A percentile compares a stretch with the other conserved stretches of the same genome.
These are phyloP conservation scores for Philopedon plagiatum DNA, from an alignment of 2,888 invertebrate genomes.

Conservation along the genomic window DNA sequence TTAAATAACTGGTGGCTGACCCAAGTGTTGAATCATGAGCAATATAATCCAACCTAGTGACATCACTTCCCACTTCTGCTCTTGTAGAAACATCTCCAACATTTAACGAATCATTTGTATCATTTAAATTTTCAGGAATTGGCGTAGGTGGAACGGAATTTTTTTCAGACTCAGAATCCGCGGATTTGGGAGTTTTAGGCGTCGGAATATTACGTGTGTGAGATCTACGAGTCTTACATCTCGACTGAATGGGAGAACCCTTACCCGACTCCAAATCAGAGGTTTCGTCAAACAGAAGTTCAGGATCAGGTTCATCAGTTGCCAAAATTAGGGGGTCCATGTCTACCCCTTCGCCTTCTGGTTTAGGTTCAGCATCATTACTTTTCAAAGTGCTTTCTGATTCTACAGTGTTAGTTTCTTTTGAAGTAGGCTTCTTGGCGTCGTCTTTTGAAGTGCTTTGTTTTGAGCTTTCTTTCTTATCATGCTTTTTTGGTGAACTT, in stretches of 20 bases:
- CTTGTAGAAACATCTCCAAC: slow-evolving; percentile 59
- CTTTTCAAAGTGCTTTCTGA: slow-evolving; percentile 9
- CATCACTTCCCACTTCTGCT: slow-evolving; percentile 62
- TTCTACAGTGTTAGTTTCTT: slow-evolving; percentile 29
- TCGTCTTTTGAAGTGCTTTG: not conserved
- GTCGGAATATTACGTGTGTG: slow-evolving; percentile 65
- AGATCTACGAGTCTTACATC: slow-evolving; percentile 65
- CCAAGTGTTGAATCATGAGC: slow-evolving; percentile 40
- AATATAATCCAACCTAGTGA: slow-evolving; percentile 60
- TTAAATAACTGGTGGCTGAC: slow-evolving; percentile 55
- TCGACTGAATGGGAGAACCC: slow-evolving; percentile 60
- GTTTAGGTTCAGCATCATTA: slow-evolving; percentile 3
- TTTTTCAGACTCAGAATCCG: slow-evolving; percentile 53
- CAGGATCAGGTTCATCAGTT: slow-evolving; percentile 62
- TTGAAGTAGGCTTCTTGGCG: slow-evolving; percentile 1
- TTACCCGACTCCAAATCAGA: slow-evolving; percentile 63
- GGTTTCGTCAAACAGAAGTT: slow-evolving; percentile 64
- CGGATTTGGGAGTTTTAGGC: slow-evolving; percentile 65
- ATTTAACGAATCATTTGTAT: slow-evolving; percentile 54
- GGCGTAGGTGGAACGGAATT: slow-evolving; percentile 33
- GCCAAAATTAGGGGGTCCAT: slow-evolving; percentile 62
- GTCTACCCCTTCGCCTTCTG: slow-evolving; percentile 52
- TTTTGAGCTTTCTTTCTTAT: not conserved
- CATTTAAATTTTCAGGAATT: slow-evolving; percentile 49
- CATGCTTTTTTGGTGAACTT: slow-evolving; percentile 13